phyloP scores from a whole-genome alignment of 1,140 invertebrate genomes.

The Drosophila paulistorum region DNA sequence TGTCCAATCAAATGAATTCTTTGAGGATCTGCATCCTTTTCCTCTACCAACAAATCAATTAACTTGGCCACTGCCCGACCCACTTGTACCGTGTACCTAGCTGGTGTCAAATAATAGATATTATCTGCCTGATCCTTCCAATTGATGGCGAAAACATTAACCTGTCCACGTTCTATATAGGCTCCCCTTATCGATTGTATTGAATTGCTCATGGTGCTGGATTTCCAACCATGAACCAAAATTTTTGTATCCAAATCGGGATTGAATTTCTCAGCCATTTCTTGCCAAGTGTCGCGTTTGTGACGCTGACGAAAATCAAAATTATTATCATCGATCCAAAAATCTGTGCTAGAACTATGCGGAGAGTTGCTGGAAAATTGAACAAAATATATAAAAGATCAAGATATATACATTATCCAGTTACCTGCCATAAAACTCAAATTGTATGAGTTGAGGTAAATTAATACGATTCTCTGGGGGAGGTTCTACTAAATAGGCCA shows the following conservation, averaged over 20 bases:
- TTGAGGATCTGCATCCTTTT: slow-evolving; percentile 84
- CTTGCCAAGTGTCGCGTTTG: slow-evolving; percentile 79
- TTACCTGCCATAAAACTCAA: slow-evolving; percentile 82
- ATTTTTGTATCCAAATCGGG: slow-evolving; percentile 64
- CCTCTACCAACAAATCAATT: slow-evolving; percentile 85
- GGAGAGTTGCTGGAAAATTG: slow-evolving; percentile 44
- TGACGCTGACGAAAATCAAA: slow-evolving; percentile 70
- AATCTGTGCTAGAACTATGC: slow-evolving; percentile 48
- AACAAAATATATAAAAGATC: neutral
- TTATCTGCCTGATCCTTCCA: slow-evolving; percentile 87
- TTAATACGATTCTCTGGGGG: slow-evolving; percentile 62
- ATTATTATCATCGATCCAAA: slow-evolving; percentile 68
- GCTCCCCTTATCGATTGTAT: slow-evolving; percentile 83
- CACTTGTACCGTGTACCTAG: slow-evolving; percentile 86
- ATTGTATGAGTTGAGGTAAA: slow-evolving; percentile 73
- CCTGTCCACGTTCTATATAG: slow-evolving; percentile 84
- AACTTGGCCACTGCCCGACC: slow-evolving; percentile 86
- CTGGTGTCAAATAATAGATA: slow-evolving; percentile 87
- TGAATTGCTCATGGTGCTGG: slow-evolving; percentile 71
- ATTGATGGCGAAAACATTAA: slow-evolving; percentile 88
- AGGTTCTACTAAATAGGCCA: slow-evolving; percentile 83
- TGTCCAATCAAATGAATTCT: slow-evolving; percentile 90
- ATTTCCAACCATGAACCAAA: slow-evolving; percentile 73
- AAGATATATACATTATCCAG: too few species aligned
- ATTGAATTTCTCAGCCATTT: slow-evolving; percentile 74